Percentiles rank a stretch among this genome's conserved stretches.
Evolutionary conservation across 2,797 vertebrate species (phyloP).

Genomic region (Gymnoscopelus microlampas): DNA sequence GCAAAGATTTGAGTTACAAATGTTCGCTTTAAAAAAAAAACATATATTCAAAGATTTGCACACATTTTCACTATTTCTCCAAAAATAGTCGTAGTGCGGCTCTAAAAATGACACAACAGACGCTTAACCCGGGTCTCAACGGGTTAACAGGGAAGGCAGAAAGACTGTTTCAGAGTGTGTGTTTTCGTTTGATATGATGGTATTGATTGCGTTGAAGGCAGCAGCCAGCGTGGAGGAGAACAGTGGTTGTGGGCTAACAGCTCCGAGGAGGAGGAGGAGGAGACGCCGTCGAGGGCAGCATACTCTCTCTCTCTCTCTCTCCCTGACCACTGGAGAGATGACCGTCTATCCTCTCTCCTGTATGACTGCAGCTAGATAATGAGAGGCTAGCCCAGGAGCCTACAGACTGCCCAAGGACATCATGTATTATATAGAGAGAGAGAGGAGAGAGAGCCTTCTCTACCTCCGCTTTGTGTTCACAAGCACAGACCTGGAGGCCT

Average conservation of each 20-base stretch:
- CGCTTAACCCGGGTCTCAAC: too few relatives aligned
- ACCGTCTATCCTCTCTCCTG: slow-evolving; percentile 65
- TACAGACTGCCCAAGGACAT: slow-evolving; percentile 81
- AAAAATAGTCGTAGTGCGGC: slow-evolving; percentile 6
- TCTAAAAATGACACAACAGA: too few relatives aligned
- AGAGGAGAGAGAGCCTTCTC: slow-evolving; percentile 40
- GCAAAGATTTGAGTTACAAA: too few relatives aligned
- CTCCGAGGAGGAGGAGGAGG: slow-evolving; percentile 81
- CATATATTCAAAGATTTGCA: too few relatives aligned
- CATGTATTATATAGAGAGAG: slow-evolving; percentile 77
- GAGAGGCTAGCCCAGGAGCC: slow-evolving; percentile 80
- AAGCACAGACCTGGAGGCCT: slow-evolving; percentile 68
- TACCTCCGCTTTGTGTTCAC: slow-evolving; percentile 75
- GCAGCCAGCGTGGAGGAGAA: slow-evolving; percentile 52
- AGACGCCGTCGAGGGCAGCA: slow-evolving; percentile 74
- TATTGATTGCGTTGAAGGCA: slow-evolving; percentile 80
- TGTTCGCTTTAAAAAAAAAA: too few relatives aligned
- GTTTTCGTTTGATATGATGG: slow-evolving; percentile 78
- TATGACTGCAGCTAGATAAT: slow-evolving; percentile 77
- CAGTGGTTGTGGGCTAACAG: slow-evolving; percentile 77
- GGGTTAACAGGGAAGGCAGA: slow-evolving; percentile 80
- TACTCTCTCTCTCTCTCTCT: slow-evolving; percentile 40
- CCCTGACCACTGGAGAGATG: slow-evolving; percentile 76
- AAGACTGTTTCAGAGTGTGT: slow-evolving; percentile 71
- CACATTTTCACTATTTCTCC: too few relatives aligned